These are phyloP conservation scores for Drosophila prostipennis DNA, from an alignment of 2,888 invertebrate genomes.

Conservation along the genomic window DNA sequence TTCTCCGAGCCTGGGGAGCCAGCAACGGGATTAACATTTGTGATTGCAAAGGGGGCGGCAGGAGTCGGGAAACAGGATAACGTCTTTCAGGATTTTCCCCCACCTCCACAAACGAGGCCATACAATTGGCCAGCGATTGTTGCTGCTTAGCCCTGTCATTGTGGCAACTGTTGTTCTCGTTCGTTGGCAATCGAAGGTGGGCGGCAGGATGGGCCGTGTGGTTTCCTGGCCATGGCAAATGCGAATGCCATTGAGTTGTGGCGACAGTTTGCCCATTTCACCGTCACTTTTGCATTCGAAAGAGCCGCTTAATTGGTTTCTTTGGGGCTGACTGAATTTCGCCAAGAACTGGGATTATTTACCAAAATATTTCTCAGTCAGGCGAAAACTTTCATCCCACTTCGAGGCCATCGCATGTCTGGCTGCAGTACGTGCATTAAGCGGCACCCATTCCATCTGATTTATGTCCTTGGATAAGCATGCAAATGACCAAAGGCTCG, in stretches of 20 bases:
- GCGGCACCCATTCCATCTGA: conserved; percentile 30
- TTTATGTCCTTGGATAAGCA: conserved; percentile 56
- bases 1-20: conserved; percentile 14
- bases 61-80: conserved; percentile 43
- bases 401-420: conserved; percentile 64
- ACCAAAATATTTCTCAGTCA: conserved; percentile 6
- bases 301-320: conserved; percentile 19
- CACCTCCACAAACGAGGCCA: conserved; percentile 23
- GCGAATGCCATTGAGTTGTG: conserved; percentile 17
- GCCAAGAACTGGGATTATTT: neutral
- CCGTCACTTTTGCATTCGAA: neutral
- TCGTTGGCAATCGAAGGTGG: conserved; percentile 55
- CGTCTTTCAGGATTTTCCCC: conserved; percentile 31
- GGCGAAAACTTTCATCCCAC: neutral
- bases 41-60: conserved; percentile 49
- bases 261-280: conserved; percentile 30
- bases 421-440: conserved; percentile 70
- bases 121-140: conserved; percentile 67
- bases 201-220: conserved; percentile 50
- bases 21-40: conserved; percentile 60
- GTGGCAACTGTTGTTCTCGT: conserved; percentile 24
- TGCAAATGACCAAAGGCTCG: conserved; percentile 57
- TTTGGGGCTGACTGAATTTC: neutral
- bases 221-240: conserved; percentile 57
- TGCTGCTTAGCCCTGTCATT: conserved; percentile 36